Conservation (phyloP, 92 coral and sea anemone genomes). For the Heteractis magnifica region DNA sequence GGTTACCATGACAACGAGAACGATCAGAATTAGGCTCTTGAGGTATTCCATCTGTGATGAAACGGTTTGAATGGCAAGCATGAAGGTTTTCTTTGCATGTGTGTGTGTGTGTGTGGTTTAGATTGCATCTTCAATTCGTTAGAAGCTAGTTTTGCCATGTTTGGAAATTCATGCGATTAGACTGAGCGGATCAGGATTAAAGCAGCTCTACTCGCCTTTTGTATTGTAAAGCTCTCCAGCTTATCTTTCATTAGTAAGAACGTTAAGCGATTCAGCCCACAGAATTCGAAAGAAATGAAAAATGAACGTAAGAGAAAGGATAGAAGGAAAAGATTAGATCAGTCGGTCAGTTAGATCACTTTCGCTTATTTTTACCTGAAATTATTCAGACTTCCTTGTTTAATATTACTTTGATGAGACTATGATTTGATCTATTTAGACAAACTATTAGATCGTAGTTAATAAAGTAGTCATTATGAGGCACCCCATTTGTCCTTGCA, state of each 20-base stretch:
- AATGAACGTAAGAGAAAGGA: background rate
- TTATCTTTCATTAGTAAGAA: background rate
- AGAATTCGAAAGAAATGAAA: background rate
- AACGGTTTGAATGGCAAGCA: background rate
- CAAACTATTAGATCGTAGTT: too few relatives aligned
- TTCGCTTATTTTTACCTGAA: too few relatives aligned
- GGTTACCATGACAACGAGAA: constrained; percentile 3
- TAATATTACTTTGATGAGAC: too few relatives aligned
- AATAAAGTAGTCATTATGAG: too few relatives aligned
- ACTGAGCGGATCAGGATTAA: background rate
- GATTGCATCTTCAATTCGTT: background rate
- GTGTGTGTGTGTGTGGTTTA: background rate
- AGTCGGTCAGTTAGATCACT: background rate
- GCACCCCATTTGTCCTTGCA: too few relatives aligned
- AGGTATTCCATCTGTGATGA: constrained; percentile 3
- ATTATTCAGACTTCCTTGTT: too few relatives aligned
- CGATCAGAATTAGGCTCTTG: background rate
- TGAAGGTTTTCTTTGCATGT: background rate
- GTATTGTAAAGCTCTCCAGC: too few relatives aligned
- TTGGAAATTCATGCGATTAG: background rate
- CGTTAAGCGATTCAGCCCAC: background rate
- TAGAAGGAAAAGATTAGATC: background rate
- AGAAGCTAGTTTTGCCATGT: background rate
- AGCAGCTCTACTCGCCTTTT: background rate
- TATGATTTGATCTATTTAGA: too few relatives aligned